A percentile compares a stretch with the other conserved stretches of the same genome.
Conservation (phyloP, 2,113 vertebrate genomes). For the Alligator sinensis region DNA sequence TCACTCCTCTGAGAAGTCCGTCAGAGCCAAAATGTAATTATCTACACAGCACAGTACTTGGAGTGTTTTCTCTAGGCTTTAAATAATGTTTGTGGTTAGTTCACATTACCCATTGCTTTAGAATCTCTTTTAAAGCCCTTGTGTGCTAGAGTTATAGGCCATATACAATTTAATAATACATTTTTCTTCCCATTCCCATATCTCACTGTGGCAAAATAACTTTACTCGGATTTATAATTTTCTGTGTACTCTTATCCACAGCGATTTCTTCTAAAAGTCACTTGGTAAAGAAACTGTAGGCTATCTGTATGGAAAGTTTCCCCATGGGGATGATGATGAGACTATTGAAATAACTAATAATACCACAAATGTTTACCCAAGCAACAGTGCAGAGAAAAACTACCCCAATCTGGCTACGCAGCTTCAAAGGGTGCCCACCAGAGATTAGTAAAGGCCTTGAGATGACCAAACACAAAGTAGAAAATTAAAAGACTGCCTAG, state of each 20-base stretch:
- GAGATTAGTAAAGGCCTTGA: background rate
- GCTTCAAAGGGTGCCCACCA: background rate
- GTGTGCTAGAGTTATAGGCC: background rate
- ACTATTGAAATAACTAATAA: background rate
- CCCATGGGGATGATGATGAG: background rate
- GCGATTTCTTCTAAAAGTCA: background rate
- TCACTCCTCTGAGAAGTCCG: background rate
- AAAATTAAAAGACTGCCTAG: background rate
- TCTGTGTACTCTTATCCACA: background rate
- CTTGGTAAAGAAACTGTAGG: background rate
- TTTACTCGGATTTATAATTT: background rate
- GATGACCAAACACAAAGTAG: background rate
- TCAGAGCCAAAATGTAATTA: background rate
- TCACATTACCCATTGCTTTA: background rate
- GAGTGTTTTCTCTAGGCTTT: background rate
- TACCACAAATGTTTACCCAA: background rate
- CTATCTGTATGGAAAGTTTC: background rate
- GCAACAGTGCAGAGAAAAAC: background rate
- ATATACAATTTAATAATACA: background rate
- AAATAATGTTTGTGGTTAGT: conserved; percentile 15
- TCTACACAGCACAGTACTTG: background rate
- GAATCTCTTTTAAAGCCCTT: background rate
- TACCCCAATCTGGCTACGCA: background rate
- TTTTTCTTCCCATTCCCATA: background rate
- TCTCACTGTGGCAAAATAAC: background rate